phyloP scores from a whole-genome alignment of 2,888 invertebrate genomes.

The Machimus rusticus region DNA sequence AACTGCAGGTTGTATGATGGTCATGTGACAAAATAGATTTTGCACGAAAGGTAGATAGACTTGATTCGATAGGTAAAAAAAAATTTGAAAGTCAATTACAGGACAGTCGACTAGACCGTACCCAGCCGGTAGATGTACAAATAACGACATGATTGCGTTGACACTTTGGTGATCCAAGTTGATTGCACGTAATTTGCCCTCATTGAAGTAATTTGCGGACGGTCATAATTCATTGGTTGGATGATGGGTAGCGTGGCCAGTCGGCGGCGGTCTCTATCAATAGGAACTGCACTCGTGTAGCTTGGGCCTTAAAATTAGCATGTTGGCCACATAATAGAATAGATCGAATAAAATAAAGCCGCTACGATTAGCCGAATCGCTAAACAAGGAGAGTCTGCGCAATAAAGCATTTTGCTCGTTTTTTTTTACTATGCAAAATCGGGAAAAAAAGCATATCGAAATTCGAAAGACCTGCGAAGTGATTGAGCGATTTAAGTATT shows the following conservation, averaged over 20 bases:
- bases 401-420: background rate
- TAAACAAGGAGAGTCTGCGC: background rate
- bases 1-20: background rate
- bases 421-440: background rate
- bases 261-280: conserved; percentile 1
- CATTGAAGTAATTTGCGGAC: conserved; percentile 20
- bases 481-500: background rate
- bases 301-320: background rate
- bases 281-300: background rate
- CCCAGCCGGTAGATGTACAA: background rate
- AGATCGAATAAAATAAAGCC: background rate
- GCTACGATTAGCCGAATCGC: background rate
- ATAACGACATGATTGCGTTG: conserved; percentile 6
- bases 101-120: background rate
- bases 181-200: conserved; percentile 28
- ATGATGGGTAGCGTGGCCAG: background rate
- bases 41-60: background rate
- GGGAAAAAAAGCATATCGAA: background rate
- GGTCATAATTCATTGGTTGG: conserved; percentile 7
- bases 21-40: background rate
- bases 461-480: background rate
- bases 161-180: conserved; percentile 13
- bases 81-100: background rate
- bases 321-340: background rate
- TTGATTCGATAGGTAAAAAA: background rate